A percentile compares a stretch with the other conserved stretches of the same genome.
phyloP scores from a whole-genome alignment of 2,888 invertebrate genomes.

The Pseudanteris insignis region DNA sequence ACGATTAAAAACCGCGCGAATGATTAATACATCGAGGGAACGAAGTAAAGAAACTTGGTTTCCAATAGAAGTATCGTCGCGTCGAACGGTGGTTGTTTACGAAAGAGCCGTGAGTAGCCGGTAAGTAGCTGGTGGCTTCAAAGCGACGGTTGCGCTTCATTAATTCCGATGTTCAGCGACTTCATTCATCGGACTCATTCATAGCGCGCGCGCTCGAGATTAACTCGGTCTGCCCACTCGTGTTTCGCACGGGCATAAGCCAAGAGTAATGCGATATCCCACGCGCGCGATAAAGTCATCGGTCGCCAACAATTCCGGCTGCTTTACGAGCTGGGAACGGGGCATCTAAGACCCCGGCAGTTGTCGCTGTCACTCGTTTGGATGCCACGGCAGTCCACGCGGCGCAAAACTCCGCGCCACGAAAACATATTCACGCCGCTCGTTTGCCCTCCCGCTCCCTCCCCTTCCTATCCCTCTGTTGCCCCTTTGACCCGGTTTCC shows the following conservation, averaged over 20 bases:
- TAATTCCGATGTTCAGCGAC: slow-evolving; percentile 50
- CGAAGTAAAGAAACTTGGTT: too few species aligned
- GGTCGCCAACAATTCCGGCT: slow-evolving; percentile 31
- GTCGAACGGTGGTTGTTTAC: too few species aligned
- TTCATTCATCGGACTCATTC: slow-evolving; percentile 42
- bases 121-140: slow-evolving; percentile 9
- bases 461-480: slow-evolving; percentile 3
- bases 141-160: slow-evolving; percentile 52
- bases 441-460: background rate
- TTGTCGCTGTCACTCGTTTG: slow-evolving; percentile 17
- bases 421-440: slow-evolving; percentile 17
- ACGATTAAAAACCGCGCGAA: too few species aligned
- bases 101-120: slow-evolving; percentile 4
- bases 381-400: slow-evolving; percentile 3
- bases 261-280: slow-evolving; percentile 36
- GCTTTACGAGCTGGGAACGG: slow-evolving; percentile 33
- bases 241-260: slow-evolving; percentile 18
- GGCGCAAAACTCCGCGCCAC: slow-evolving; percentile 3
- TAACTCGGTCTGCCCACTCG: slow-evolving; percentile 24
- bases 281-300: slow-evolving; percentile 32
- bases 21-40: too few species aligned
- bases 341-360: slow-evolving; percentile 9
- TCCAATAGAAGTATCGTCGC: too few species aligned
- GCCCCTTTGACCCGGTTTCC: background rate
- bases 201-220: slow-evolving; percentile 29